Percentiles rank a stretch among this genome's conserved stretches.
Evolutionary conservation across 1,140 invertebrate species (phyloP).

Genomic region (Musca vetustissima): DNA sequence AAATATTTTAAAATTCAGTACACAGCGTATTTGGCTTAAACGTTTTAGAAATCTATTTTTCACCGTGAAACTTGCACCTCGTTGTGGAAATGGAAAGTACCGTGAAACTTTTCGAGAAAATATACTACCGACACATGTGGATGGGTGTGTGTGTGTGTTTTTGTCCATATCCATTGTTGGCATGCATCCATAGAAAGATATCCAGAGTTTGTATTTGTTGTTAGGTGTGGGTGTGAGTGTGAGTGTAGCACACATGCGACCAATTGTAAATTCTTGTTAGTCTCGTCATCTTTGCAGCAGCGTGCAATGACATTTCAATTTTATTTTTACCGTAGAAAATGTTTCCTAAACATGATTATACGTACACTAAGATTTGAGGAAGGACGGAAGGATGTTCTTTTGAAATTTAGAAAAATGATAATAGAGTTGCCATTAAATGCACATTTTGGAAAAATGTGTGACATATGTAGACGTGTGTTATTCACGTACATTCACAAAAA

Average conservation of each 20-base stretch:
- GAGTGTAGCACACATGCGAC: neutral
- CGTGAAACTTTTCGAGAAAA: no score
- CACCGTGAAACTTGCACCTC: constrained; percentile 14
- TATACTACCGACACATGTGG: constrained; percentile 1
- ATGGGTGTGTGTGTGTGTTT: no score
- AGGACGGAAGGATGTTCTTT: no score
- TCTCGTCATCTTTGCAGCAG: constrained; percentile 4
- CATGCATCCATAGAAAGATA: neutral
- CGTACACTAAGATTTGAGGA: no score
- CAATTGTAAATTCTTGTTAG: constrained; percentile 13
- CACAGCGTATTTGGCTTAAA: constrained; percentile 28
- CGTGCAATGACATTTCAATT: constrained; percentile 13
- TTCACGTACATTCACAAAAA: no score
- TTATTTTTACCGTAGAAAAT: neutral
- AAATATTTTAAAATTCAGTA: constrained; percentile 30
- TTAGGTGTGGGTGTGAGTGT: neutral
- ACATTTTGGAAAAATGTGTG: no score
- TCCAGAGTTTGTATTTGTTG: neutral
- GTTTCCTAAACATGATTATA: neutral
- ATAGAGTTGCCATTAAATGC: no score
- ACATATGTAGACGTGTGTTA: no score
- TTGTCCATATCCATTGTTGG: neutral
- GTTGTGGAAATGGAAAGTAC: constrained; percentile 19
- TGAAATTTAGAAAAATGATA: no score
- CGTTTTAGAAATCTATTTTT: constrained; percentile 34